phyloP scores from a whole-genome alignment of 2,797 vertebrate species.

The Liparis tanakae region DNA sequence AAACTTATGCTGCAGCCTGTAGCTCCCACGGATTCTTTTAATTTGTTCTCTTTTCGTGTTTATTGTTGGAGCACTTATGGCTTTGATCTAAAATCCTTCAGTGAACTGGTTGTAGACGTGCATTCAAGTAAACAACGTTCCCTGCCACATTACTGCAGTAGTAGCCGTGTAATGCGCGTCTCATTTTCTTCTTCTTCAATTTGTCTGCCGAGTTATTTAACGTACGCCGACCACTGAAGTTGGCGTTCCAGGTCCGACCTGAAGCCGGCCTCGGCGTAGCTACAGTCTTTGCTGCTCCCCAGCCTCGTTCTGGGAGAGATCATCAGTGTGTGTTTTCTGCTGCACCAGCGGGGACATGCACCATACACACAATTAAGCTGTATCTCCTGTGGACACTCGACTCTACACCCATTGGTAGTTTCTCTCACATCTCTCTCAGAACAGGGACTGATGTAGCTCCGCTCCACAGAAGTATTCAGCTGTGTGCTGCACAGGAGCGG shows the following conservation, averaged over 20 bases:
- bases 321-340: slow-evolving; percentile 10
- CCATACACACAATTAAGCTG: slow-evolving; percentile 2
- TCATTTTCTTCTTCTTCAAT: background rate
- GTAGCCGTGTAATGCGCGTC: background rate
- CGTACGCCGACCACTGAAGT: slow-evolving; percentile 2
- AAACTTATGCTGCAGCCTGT: too few species aligned
- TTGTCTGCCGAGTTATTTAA: background rate
- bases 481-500: background rate
- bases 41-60: too few species aligned
- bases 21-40: too few species aligned
- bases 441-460: background rate
- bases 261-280: background rate
- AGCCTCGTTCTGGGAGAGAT: background rate
- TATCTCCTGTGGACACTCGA: background rate
- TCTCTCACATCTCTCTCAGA: background rate
- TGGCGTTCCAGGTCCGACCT: slow-evolving; percentile 4
- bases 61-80: too few species aligned
- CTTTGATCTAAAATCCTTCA: slow-evolving; percentile 21
- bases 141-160: background rate
- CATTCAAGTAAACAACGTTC: slow-evolving; percentile 1
- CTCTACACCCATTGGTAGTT: background rate
- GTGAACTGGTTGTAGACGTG: slow-evolving; percentile 12
- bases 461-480: background rate
- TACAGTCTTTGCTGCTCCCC: background rate
- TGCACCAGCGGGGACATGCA: background rate